Evolutionary conservation across 2,888 invertebrate species (phyloP).

Genomic region (Aporophyla lueneburgensis): DNA sequence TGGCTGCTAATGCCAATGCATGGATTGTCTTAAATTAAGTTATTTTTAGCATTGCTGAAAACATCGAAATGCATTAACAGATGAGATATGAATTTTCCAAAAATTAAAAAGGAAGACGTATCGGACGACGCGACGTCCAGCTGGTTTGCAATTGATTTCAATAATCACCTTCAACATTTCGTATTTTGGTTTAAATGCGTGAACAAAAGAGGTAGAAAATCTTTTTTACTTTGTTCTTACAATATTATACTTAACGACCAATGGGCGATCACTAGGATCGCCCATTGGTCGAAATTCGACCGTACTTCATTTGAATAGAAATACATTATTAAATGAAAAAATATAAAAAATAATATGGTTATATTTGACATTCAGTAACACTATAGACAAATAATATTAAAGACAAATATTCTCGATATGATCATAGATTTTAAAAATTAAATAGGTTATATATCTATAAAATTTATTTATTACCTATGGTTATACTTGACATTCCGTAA

Average conservation of each 20-base stretch:
- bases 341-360: no score
- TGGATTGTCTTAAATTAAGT: constrained; percentile 19
- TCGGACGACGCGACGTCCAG: neutral
- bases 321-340: no score
- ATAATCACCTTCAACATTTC: neutral
- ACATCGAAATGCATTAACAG: neutral
- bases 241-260: neutral
- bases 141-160: neutral
- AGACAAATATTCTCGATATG: no score
- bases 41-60: constrained; percentile 15
- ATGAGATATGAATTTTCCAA: neutral
- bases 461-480: no score
- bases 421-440: no score
- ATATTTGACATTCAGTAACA: no score
- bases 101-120: neutral
- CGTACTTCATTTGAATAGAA: no score
- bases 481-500: no score
- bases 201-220: neutral
- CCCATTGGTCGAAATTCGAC: no score
- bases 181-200: neutral
- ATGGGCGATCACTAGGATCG: no score
- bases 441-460: no score
- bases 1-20: neutral
- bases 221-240: neutral
- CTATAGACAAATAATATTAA: no score